Percentiles rank a stretch among this genome's conserved stretches.
These are phyloP conservation scores for Xanthia icteritia DNA, from an alignment of 2,888 invertebrate genomes.

Conservation along the genomic window DNA sequence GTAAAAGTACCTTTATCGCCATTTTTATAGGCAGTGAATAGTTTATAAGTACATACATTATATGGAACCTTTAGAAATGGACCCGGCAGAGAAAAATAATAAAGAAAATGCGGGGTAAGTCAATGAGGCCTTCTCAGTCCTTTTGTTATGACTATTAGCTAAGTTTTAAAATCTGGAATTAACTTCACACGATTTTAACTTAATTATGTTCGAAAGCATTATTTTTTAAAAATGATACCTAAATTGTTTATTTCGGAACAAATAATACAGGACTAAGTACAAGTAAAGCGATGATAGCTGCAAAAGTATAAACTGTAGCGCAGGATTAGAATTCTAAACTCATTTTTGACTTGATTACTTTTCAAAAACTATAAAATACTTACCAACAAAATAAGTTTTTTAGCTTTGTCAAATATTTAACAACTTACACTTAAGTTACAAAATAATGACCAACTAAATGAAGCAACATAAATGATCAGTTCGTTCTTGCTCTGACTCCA, in stretches of 20 bases:
- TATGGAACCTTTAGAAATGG: constrained; percentile 22
- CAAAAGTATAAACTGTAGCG: too few relatives aligned
- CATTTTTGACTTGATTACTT: background rate
- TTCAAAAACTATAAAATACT: background rate
- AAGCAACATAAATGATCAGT: constrained; percentile 63
- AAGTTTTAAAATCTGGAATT: background rate
- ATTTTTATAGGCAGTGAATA: constrained; percentile 62
- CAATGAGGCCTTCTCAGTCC: background rate
- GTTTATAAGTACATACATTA: constrained; percentile 52
- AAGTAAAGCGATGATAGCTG: too few relatives aligned
- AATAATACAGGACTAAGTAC: too few relatives aligned
- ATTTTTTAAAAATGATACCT: too few relatives aligned
- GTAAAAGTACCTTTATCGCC: constrained; percentile 60
- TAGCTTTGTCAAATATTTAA: too few relatives aligned
- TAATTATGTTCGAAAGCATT: background rate
- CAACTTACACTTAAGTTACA: constrained; percentile 16
- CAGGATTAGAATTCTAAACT: background rate
- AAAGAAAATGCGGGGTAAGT: background rate
- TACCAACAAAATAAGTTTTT: too few relatives aligned
- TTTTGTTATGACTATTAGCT: background rate
- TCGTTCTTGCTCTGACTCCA: constrained; percentile 42
- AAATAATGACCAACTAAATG: constrained; percentile 59
- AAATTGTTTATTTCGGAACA: too few relatives aligned
- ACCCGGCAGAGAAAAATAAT: constrained; percentile 15
- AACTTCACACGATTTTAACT: background rate